These are phyloP conservation scores for Conus betulinus DNA, from an alignment of 1,140 invertebrate species.

Conservation along the genomic window DNA sequence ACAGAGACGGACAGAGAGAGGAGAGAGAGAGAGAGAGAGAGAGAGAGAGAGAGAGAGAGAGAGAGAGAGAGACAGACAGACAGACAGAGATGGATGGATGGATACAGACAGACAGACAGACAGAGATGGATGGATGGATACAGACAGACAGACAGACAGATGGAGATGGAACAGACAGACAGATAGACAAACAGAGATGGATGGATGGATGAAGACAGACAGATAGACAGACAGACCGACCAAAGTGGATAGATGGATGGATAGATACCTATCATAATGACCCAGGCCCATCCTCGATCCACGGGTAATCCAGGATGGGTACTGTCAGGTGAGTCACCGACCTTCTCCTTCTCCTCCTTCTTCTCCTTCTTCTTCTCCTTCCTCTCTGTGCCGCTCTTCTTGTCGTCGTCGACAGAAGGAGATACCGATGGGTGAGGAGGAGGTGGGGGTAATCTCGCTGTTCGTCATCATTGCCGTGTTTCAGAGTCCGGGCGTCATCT, in stretches of 20 bases:
- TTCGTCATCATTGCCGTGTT: too few relatives aligned
- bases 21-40: too few relatives aligned
- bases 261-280: constrained; percentile 36
- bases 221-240: too few relatives aligned
- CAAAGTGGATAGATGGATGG: too few relatives aligned
- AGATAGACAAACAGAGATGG: background rate
- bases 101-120: background rate
- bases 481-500: background rate
- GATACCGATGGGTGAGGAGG: background rate
- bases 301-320: background rate
- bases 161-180: too few relatives aligned
- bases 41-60: background rate
- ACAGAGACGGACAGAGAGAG: too few relatives aligned
- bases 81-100: background rate
- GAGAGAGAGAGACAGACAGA: too few relatives aligned
- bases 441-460: background rate
- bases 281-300: constrained; percentile 43
- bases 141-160: background rate
- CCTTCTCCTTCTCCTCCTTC: constrained; percentile 5
- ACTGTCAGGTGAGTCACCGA: background rate
- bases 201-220: too few relatives aligned
- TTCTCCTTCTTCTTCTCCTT: too few relatives aligned
- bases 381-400: background rate
- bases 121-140: background rate
- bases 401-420: background rate